Base-by-base conservation (phyloP, 2,113 vertebrate genomes). In the Rallus limicola region DNA sequence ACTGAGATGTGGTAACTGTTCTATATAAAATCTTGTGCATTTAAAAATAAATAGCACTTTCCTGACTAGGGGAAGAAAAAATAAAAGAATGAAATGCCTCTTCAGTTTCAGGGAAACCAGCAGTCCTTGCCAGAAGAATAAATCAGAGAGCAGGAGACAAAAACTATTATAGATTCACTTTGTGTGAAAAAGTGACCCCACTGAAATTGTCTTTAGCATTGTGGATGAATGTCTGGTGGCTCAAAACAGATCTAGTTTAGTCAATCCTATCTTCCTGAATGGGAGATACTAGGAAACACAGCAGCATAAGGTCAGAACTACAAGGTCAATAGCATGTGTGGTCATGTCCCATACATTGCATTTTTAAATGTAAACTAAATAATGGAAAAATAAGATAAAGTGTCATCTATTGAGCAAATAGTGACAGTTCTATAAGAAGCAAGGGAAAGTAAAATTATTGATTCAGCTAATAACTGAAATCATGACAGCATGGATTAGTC, bases 131-230 rank as follows among this genome's bases (percentile, higher is more conserved):
- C 96, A 93, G 79, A 90, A 97, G 82, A 93, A 97, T 97, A 97
- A 97, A 97, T 97, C 96, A 97, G 93, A 86, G 94, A 93, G 72
- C 56, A 82, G 71, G 82, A 97, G 96, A 97, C 83, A 95, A 97
- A 96, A 97, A 87, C 77, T 80, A 93, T 93, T 93, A 95, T 26
- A 90, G 93, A 95, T 94, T 95, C 9, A 0, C 90, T 90, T 90
- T 90, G 88, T 79, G 82, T 94, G 92, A 92, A 95, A 91, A 90
- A 96, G 74, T 95, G 94, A 97, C 95, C 95, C 97, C 92, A 85
- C 34, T 95, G 92, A 89, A 95, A 97, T 90, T 79, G 83, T 88
- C 87, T 94, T 93, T 86, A 96, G 94, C 88, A 92, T 82, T 94
- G 86, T 82, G 94, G 80, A 94, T 91, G 80, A 97, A 96, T 69